phyloP scores from a whole-genome alignment of 2,113 vertebrate genomes.

The Pica pica region DNA sequence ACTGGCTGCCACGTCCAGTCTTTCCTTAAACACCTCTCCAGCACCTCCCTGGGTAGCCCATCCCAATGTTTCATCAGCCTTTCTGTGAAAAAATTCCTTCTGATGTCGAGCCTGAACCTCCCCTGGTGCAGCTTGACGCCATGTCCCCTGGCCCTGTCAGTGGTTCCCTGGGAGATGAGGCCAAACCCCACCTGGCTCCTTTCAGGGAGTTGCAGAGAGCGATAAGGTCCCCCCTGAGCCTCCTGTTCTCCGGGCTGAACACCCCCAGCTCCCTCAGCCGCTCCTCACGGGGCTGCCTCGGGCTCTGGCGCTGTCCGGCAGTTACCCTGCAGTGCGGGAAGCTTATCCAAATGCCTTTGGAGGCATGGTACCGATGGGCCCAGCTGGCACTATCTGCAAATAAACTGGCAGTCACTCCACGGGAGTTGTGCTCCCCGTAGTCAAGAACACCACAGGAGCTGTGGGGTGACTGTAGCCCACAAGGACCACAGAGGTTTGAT shows the following conservation, averaged over 20 bases:
- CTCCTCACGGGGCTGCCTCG: background rate
- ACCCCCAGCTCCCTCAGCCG: background rate
- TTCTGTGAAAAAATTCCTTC: background rate
- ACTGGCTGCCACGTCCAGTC: background rate
- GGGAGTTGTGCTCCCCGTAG: rapidly evolving
- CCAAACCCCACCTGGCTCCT: background rate
- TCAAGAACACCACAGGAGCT: rapidly evolving
- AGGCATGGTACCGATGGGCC: rapidly evolving
- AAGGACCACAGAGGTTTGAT: rapidly evolving
- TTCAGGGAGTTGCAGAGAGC: too few species aligned
- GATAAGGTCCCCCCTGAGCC: background rate
- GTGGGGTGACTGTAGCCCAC: rapidly evolving
- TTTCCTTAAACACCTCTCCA: background rate
- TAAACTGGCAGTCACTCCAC: rapidly evolving
- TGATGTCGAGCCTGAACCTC: background rate
- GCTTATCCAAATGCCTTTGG: too few species aligned
- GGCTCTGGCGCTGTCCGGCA: background rate
- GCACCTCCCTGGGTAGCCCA: background rate
- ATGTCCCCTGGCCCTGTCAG: too few species aligned
- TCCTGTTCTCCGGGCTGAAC: background rate
- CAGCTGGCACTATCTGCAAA: background rate
- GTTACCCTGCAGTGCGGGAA: background rate
- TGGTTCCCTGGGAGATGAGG: background rate
- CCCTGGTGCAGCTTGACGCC: background rate
- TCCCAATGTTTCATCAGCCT: background rate